Evolutionary conservation across 2,888 invertebrate genomes (phyloP), one percentile per base, ranked within the genome.

Genomic region (Xanthorhoe designata): DNA sequence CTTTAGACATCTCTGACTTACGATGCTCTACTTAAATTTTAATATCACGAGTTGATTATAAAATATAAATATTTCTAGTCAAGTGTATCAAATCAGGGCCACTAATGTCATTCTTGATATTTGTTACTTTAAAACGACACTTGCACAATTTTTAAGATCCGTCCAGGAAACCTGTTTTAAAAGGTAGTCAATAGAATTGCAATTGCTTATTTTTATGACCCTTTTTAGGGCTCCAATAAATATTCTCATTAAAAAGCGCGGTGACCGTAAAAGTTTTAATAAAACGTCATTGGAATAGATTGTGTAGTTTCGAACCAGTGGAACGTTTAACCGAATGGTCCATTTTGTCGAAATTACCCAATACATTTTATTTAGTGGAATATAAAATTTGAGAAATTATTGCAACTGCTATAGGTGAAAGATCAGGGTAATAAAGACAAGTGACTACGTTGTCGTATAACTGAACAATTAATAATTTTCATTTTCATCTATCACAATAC

Each of bases 211-310:
- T 65, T 61, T 65, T 60, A 67, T 62, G 56, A 38, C 45, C 45
- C 62, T 59, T 70, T 70, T 67, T 65, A 65, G 62, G 56, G 53
- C 47, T 24, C 9, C 49, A 58, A 64, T 64, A 69, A 61, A 64
- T 57, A 58, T 61, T 57, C 64, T 62, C 62, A 47, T 69, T 62
- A 69, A 62, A 65, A 66, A 47, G 59, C 54, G 45, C 52, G 45
- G 54, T 45, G 38, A 55, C 51, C 62, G 60, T 70, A 60, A 65
- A 70, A 53, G 62, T 51, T 70, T 62, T 57, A 64, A 51, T 70
- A 35, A 42, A 66, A 59, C 54, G 58, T 50, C 60, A 54, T 54
- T 45, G 47, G 45, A 47, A 53, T 53, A 47, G 32, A n/a, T 42
- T 57, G 9, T 55, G 29, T 51, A 45, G 52, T 60, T 60, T 17